phyloP scores from a whole-genome alignment of 2,113 vertebrate species.

The Eulacestoma nigropectus region DNA sequence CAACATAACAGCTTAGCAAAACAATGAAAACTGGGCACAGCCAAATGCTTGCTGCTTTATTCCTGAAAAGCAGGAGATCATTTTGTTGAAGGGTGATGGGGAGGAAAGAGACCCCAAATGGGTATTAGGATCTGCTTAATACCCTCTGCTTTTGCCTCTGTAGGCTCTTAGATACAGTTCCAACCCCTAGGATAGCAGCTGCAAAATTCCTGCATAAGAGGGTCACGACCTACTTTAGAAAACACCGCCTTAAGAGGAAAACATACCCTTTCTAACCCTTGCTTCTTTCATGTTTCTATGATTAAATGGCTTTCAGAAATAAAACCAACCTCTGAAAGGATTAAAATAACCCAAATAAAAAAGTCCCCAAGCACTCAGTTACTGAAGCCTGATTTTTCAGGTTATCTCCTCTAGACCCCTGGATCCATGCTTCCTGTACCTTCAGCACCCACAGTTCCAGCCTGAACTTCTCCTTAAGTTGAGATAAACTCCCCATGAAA shows the following conservation, averaged over 20 bases:
- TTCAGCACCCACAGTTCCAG: neutral
- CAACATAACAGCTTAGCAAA: neutral
- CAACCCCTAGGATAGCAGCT: conserved; percentile 14
- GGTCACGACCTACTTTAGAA: conserved; percentile 48
- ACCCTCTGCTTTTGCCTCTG: neutral
- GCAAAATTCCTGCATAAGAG: conserved; percentile 43
- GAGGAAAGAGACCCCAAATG: neutral
- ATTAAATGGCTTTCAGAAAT: neutral
- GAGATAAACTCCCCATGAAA: neutral
- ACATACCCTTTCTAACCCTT: conserved; percentile 7
- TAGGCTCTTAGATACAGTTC: neutral
- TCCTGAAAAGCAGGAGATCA: conserved; percentile 46
- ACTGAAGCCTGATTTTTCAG: neutral
- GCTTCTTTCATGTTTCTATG: neutral
- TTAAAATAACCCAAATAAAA: neutral
- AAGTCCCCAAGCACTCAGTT: neutral
- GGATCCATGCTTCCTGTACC: neutral
- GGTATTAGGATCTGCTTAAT: neutral
- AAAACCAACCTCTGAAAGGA: neutral
- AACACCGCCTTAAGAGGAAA: conserved; percentile 13
- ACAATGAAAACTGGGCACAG: neutral
- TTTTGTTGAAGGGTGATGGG: neutral
- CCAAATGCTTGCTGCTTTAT: neutral
- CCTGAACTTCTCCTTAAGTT: neutral
- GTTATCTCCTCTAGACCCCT: neutral